Evolutionary conservation across 1,140 invertebrate genomes (phyloP).

Genomic region (Parasteatoda tepidariorum): DNA sequence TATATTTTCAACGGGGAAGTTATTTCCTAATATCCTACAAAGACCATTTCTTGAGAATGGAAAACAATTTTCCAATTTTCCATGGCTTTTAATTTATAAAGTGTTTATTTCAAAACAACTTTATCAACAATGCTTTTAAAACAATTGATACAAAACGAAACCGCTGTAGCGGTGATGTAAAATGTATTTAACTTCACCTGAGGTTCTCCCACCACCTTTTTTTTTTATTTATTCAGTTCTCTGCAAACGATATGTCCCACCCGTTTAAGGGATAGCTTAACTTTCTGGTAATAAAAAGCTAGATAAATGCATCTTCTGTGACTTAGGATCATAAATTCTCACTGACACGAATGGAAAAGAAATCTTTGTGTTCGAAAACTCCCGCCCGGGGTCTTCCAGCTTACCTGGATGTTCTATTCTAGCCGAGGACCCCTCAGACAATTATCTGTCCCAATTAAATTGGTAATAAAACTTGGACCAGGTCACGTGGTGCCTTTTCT

Average conservation of each 20-base stretch:
- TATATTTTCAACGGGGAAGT: no score
- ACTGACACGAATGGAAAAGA: slow-evolving; percentile 39
- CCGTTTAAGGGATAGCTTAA: neutral
- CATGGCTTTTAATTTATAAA: no score
- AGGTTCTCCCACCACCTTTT: neutral
- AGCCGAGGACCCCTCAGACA: neutral
- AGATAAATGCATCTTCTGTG: slow-evolving; percentile 49
- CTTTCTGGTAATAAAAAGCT: slow-evolving; percentile 6
- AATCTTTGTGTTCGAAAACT: slow-evolving; percentile 7
- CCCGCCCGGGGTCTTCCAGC: neutral
- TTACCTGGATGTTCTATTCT: neutral
- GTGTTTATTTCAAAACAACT: no score
- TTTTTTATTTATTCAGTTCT: no score
- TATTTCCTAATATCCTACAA: no score
- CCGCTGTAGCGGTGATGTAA: no score
- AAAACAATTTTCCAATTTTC: no score
- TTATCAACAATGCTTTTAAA: no score
- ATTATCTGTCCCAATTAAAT: slow-evolving; percentile 51
- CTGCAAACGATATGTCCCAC: neutral
- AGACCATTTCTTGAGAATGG: no score
- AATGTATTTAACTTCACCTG: no score
- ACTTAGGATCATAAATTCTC: slow-evolving; percentile 39
- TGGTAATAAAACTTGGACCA: slow-evolving; percentile 36
- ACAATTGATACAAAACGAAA: no score
- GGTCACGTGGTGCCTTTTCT: slow-evolving; percentile 14